Evolutionary conservation across 2,797 vertebrate species (phyloP).

Genomic region (Xerus rutilus): DNA sequence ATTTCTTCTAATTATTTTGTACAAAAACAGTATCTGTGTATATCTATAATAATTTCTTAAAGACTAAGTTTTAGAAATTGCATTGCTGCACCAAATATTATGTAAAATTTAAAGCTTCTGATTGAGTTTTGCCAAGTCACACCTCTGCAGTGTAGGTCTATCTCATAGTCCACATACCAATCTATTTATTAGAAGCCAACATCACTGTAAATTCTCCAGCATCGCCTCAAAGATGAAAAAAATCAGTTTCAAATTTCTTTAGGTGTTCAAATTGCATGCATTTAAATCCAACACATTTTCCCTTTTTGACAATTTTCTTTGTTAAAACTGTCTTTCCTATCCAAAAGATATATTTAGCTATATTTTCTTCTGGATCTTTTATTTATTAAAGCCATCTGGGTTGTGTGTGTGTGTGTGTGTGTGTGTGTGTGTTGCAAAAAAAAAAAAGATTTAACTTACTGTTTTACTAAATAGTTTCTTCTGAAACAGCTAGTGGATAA

Average conservation of each 20-base stretch:
- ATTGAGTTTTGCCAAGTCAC: background rate
- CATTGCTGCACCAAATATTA: background rate
- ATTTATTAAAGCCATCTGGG: background rate
- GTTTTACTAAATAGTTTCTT: background rate
- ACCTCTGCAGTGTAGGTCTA: background rate
- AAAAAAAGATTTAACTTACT: background rate
- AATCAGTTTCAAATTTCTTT: background rate
- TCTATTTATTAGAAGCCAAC: background rate
- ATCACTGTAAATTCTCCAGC: background rate
- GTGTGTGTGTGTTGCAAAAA: background rate
- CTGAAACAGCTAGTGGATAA: background rate
- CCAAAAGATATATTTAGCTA: background rate
- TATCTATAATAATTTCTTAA: background rate
- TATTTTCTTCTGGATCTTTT: background rate
- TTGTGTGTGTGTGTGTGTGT: background rate
- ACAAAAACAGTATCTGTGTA: background rate
- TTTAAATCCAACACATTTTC: background rate
- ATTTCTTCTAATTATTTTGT: constrained; percentile 18
- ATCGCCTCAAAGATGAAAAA: background rate
- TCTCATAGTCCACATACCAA: background rate
- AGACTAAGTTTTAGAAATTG: background rate
- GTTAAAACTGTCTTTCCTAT: background rate
- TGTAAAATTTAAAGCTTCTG: background rate
- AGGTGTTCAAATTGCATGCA: background rate
- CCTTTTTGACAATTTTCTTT: background rate